These are phyloP conservation scores for Arrhopalites spinosus DNA, from an alignment of 2,888 invertebrate genomes.

Conservation along the genomic window DNA sequence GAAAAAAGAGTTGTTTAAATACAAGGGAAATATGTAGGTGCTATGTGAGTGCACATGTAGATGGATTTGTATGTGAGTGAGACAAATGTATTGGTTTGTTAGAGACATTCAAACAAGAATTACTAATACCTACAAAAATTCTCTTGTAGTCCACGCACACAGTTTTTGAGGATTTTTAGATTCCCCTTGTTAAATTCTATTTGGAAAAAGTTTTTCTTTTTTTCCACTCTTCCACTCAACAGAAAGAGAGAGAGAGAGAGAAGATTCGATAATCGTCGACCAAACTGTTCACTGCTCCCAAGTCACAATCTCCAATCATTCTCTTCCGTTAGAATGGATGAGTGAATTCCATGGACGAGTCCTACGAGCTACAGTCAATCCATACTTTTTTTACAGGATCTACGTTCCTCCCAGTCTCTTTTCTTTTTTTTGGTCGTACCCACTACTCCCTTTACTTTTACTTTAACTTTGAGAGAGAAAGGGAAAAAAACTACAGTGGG, in stretches of 20 bases:
- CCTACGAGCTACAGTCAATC: background rate
- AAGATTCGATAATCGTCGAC: slow-evolving; percentile 1
- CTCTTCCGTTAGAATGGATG: slow-evolving; percentile 17
- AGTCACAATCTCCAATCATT: slow-evolving; percentile 1
- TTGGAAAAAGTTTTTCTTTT: background rate
- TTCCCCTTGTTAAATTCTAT: background rate
- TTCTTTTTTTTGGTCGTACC: no score
- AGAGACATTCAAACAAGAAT: slow-evolving; percentile 2
- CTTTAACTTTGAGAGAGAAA: no score
- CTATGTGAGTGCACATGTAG: background rate
- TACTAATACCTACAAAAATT: no score
- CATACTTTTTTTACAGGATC: background rate
- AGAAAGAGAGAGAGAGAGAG: background rate
- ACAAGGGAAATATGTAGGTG: background rate
- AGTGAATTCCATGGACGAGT: slow-evolving; percentile 6
- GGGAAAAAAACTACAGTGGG: background rate
- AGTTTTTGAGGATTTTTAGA: background rate
- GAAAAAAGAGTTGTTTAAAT: background rate
- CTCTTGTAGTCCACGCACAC: background rate
- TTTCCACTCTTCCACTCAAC: no score
- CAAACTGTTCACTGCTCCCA: background rate
- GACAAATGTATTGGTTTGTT: background rate
- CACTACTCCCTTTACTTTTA: no score
- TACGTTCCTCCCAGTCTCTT: background rate
- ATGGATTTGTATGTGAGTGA: background rate